Base-by-base conservation (phyloP, 1,140 invertebrate genomes). In the Drosophila tristis region DNA sequence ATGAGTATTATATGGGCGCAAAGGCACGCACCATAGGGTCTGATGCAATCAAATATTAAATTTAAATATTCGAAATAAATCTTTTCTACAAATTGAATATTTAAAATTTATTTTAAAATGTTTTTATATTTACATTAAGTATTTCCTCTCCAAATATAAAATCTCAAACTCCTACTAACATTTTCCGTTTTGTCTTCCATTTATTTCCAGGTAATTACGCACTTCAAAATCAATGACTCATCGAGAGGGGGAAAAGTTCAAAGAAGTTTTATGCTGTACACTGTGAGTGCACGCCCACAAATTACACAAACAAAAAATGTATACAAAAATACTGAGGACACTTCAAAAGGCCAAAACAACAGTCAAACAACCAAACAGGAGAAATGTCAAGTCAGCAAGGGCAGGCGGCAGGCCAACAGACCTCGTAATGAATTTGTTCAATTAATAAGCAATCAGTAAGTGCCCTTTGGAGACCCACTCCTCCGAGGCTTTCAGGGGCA, bases 121-220 rank as follows among this genome's bases (percentile, higher is more conserved):
- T 50, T 25, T 25, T 25, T 5, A 23, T 70, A 61, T 9, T 50
- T 6, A 11, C 8, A 9, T 45, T 8, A 11, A 11, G 4, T 39
- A 13, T n/a, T 42, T 39, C 13, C 23, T 0, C 23, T 35, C 26
- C 9, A 23, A 39, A 5, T 35, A 29, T 25, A 25, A 25, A 25
- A 53, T 9, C 4, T 9, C n/a, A 11, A 11, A 15, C 25, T 48
- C 26, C 29, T 51, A 49, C 57, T 76, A 79, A 86, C 53, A 43
- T 13, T 39, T 39, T 39, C 26, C 7, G 7, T 49, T 45, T 31
- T 45, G n/a, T 13, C 20, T 26, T 42, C 63, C 29, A 49, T 73
- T 64, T 87, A 48, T 29, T 86, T 89, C 1, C 82, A 87, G 82
- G 82, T 87, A 87, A 89, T 65, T 72, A 72, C 9, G 29, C 13